phyloP scores from a whole-genome alignment of 2,113 vertebrate species.

The Pluvialis apricaria region DNA sequence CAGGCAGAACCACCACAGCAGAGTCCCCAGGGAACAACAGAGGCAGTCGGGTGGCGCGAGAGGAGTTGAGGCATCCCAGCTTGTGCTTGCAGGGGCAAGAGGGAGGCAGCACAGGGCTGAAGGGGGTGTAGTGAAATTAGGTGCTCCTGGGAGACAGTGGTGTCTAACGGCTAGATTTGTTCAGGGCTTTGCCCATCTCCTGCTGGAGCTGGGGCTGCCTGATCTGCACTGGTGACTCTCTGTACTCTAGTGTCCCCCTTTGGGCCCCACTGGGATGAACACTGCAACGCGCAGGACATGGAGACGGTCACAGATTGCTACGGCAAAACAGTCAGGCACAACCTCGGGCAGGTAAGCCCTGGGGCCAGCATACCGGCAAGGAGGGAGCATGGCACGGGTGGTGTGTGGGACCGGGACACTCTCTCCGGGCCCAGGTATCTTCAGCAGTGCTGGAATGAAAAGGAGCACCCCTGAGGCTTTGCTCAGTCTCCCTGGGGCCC shows the following conservation, averaged over 20 bases:
- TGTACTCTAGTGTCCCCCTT: background rate
- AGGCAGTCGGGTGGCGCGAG: background rate
- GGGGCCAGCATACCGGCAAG: background rate
- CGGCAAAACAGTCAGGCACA: background rate
- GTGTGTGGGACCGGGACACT: rapidly evolving
- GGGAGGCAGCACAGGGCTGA: background rate
- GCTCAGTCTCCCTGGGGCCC: background rate
- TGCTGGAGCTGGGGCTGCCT: background rate
- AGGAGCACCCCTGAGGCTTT: background rate
- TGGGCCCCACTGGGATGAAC: background rate
- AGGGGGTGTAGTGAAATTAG: background rate
- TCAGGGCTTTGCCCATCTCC: background rate
- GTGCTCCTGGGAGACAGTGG: background rate
- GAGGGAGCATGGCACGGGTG: background rate
- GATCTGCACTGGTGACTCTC: background rate
- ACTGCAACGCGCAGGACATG: background rate
- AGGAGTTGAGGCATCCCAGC: background rate
- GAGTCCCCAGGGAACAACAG: background rate
- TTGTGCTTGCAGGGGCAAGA: background rate
- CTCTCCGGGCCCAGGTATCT: background rate
- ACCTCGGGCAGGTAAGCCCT: background rate
- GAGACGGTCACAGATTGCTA: background rate
- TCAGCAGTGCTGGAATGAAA: background rate
- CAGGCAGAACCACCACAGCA: background rate
- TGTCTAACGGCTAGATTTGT: background rate